A percentile compares a stretch with the other conserved stretches of the same genome.
Evolutionary conservation across 64 coral and sea anemone genomes (phyloP).

Genomic region (Catalaphyllia jardinei): DNA sequence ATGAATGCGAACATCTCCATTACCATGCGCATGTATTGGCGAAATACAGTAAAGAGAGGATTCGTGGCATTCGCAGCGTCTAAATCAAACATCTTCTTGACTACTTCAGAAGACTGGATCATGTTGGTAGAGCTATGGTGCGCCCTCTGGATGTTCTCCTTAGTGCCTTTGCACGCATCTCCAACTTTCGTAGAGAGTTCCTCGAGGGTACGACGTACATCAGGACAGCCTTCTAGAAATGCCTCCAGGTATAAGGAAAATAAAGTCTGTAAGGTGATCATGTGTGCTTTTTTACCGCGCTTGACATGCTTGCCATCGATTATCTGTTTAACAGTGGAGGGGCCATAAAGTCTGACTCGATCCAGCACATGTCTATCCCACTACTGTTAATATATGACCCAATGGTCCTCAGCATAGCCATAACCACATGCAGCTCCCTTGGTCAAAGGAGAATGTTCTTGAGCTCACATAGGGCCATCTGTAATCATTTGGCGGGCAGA

Average conservation of each 20-base stretch:
- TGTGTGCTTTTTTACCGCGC: slow-evolving; percentile 50
- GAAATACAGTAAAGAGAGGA: slow-evolving; percentile 39
- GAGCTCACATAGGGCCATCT: slow-evolving; percentile 42
- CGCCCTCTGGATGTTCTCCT: slow-evolving; percentile 1
- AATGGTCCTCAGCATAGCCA: slow-evolving; percentile 31
- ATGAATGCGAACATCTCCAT: slow-evolving; percentile 45
- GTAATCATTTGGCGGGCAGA: slow-evolving; percentile 48
- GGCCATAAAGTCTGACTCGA: slow-evolving; percentile 59
- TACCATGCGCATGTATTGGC: slow-evolving; percentile 40
- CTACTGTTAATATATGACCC: slow-evolving; percentile 36
- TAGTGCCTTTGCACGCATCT: slow-evolving; percentile 24
- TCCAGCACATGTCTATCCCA: slow-evolving; percentile 48
- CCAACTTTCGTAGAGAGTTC: too few species aligned
- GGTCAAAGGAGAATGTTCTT: slow-evolving; percentile 41
- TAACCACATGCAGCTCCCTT: slow-evolving; percentile 57
- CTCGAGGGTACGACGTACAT: not conserved
- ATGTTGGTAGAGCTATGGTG: not conserved
- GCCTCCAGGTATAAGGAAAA: slow-evolving; percentile 45
- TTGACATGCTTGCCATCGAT: slow-evolving; percentile 54
- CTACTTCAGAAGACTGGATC: slow-evolving; percentile 26
- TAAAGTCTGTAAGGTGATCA: slow-evolving; percentile 45
- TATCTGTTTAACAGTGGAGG: slow-evolving; percentile 52
- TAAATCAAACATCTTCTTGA: slow-evolving; percentile 36
- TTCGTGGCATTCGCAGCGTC: not conserved
- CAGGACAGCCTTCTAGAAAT: slow-evolving; percentile 32